Evolutionary conservation across 2,113 vertebrate species (phyloP), one percentile per base, ranked within the genome.

Genomic region (Solea solea): DNA sequence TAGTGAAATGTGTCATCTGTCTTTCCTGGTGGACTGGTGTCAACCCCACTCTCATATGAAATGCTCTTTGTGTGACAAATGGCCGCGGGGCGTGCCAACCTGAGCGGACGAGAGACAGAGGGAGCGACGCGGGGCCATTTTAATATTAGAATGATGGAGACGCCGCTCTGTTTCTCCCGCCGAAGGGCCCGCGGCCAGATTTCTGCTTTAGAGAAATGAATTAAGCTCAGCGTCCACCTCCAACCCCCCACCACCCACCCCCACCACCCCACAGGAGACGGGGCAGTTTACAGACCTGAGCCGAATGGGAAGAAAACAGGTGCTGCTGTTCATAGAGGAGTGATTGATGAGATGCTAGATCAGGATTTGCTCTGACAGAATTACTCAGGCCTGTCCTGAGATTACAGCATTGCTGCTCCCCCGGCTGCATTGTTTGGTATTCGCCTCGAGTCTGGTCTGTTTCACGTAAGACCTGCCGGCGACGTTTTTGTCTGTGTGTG

Each of bases 111-210:
- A 73, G 82, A 49, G 83, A 57, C 69, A 61, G 62, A 42, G 16
- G 72, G 75, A 72, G 64, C 66, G 55, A 70, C n/a, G 54, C 9
- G 15, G 15, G 70, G 72, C 78, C 78, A 81, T 89, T 89, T 91
- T 83, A 84, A 86, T 86, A 87, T 84, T 80, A 81, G 78, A 77
- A 84, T 83, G 83, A 85, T 86, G 76, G 77, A 88, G 86, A 88
- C 39, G 49, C 80, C 45, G 76, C 75, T 79, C 54, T 48, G 69
- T 16, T 69, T 86, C 75, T 74, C 49, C 41, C 27, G 50, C 69
- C 54, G 50, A 77, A 74, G 46, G 78, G 78, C 88, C 78, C 56
- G 8, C 11, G 64, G 83, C 81, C 71, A 88, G 76, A 86, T 58
- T 62, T 68, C 2, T 72, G 73, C 77, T 81, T 84, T 73, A 65